phyloP scores from a whole-genome alignment of 2,113 vertebrate species.

The Coptodon rendalli region DNA sequence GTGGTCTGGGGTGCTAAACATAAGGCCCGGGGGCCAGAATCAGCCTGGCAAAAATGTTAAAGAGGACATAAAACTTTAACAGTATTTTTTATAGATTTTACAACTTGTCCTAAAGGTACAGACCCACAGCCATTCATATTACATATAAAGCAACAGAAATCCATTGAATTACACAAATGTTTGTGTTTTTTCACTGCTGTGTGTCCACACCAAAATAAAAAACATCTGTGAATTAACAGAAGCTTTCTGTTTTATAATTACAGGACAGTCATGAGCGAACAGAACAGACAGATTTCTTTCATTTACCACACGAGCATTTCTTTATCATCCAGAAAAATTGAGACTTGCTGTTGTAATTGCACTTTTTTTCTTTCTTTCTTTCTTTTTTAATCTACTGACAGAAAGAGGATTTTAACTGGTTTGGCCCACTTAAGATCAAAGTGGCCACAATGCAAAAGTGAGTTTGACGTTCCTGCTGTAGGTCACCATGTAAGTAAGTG shows the following conservation, averaged over 20 bases:
- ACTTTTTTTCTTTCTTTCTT: not conserved
- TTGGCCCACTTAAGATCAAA: not conserved
- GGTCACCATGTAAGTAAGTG: not conserved
- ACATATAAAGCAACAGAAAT: not conserved
- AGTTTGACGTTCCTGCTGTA: not conserved
- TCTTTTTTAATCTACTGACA: not conserved
- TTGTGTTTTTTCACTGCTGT: not conserved
- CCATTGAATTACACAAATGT: not conserved
- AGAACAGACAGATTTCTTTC: not conserved
- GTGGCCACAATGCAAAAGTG: not conserved
- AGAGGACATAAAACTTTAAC: not conserved
- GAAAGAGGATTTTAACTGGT: not conserved
- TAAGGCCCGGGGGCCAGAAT: not conserved
- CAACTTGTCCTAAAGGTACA: not conserved
- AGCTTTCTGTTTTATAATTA: not conserved
- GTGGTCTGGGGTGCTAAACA: not conserved
- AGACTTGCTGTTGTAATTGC: not conserved
- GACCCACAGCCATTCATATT: not conserved
- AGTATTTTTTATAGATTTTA: not conserved
- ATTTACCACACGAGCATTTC: not conserved
- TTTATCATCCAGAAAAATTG: not conserved
- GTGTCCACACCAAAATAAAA: not conserved
- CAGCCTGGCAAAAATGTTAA: not conserved
- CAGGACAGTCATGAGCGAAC: not conserved
- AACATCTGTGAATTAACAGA: not conserved